These are phyloP conservation scores for Myotis pilosus DNA, from an alignment of 2,797 vertebrate genomes.

Conservation along the genomic window DNA sequence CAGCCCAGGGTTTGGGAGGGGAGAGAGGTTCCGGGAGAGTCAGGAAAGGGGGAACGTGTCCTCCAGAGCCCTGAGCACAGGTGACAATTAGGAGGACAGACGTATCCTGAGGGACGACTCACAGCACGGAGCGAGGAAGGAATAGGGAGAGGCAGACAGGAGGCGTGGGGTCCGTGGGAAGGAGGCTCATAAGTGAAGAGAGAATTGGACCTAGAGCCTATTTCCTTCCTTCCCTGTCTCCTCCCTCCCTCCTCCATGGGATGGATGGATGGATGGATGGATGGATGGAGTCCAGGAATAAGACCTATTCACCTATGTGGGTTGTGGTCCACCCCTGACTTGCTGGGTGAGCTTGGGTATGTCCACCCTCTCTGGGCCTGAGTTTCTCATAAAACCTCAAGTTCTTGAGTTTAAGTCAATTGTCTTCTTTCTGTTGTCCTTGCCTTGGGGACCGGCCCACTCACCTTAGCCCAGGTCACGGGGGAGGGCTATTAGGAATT, in stretches of 20 bases:
- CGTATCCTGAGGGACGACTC: neutral
- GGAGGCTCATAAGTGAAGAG: neutral
- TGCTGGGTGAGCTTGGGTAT: neutral
- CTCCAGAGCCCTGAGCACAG: accelerated
- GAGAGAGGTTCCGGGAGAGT: neutral
- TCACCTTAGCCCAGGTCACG: neutral
- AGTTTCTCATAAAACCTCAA: neutral
- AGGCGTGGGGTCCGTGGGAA: neutral
- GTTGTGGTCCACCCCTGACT: neutral
- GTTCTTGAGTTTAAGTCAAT: neutral
- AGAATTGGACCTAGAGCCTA: neutral
- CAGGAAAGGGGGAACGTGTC: accelerated
- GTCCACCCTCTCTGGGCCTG: neutral
- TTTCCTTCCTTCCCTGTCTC: too few relatives aligned
- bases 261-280: neutral
- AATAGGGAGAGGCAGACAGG: neutral
- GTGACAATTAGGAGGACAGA: accelerated
- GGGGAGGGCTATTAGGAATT: neutral
- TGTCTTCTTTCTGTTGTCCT: neutral
- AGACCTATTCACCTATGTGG: accelerated
- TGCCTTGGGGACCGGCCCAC: neutral
- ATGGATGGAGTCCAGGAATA: too few relatives aligned
- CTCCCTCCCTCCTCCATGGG: neutral
- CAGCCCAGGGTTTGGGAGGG: neutral
- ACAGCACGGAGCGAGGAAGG: neutral